These are phyloP conservation scores for Merodon equestris DNA, from an alignment of 2,888 invertebrate species.

Conservation along the genomic window DNA sequence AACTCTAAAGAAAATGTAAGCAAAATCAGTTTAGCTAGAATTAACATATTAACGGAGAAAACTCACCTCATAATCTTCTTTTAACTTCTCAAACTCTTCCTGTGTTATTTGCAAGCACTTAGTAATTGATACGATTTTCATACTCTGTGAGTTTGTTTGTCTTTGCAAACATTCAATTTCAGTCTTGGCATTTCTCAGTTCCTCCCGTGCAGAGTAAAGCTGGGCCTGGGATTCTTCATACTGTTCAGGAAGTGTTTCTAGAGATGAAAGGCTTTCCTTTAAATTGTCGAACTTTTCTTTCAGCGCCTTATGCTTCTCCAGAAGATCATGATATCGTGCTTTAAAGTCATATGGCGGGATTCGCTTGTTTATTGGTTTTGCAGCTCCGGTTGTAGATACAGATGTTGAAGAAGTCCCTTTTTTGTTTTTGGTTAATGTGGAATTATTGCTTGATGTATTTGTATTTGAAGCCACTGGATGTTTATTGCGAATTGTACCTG, in stretches of 20 bases:
- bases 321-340: constrained; percentile 82
- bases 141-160: constrained; percentile 72
- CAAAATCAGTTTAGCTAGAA: neutral
- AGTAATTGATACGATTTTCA: constrained; percentile 74
- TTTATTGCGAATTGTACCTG: constrained; percentile 23
- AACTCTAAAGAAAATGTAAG: constrained; percentile 68
- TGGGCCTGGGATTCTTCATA: constrained; percentile 79
- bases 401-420: constrained; percentile 53
- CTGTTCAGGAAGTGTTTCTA: constrained; percentile 80
- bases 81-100: constrained; percentile 73
- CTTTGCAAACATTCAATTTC: constrained; percentile 74
- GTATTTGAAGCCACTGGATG: constrained; percentile 12
- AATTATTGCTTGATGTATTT: constrained; percentile 4
- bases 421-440: constrained; percentile 36
- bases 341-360: constrained; percentile 84
- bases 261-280: constrained; percentile 79
- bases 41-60: neutral
- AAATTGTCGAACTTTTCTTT: constrained; percentile 80
- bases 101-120: constrained; percentile 73
- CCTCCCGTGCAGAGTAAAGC: constrained; percentile 73
- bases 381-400: constrained; percentile 68
- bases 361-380: constrained; percentile 79
- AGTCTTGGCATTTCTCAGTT: constrained; percentile 71
- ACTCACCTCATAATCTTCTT: constrained; percentile 72
- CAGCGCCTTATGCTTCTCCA: constrained; percentile 81